Conservation (phyloP, 2,888 invertebrate genomes). For the Pseudanteris insignis region DNA sequence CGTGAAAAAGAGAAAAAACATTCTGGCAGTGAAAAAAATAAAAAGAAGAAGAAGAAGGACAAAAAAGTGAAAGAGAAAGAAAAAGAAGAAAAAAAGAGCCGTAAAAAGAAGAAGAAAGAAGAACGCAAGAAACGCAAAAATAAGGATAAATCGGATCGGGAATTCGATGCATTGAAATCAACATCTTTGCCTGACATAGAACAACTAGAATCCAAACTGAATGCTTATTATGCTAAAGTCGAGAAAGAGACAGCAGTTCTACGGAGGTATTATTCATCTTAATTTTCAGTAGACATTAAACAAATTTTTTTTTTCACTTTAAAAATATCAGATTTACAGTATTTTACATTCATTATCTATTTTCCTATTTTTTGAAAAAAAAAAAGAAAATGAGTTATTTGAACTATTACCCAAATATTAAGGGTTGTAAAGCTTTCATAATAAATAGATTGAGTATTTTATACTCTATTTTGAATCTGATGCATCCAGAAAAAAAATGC, state of each 20-base stretch:
- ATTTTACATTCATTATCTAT: too few species aligned
- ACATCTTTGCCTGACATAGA: conserved; percentile 78
- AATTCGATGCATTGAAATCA: conserved; percentile 73
- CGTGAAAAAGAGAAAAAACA: conserved; percentile 79
- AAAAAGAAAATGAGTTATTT: too few species aligned
- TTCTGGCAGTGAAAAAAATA: conserved; percentile 72
- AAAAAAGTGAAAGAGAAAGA: conserved; percentile 77
- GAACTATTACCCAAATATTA: too few species aligned
- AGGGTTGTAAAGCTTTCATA: too few species aligned
- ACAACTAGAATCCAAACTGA: conserved; percentile 79
- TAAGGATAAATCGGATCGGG: conserved; percentile 71
- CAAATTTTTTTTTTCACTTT: too few species aligned
- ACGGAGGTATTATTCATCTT: conserved; percentile 66
- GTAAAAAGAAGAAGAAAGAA: conserved; percentile 73
- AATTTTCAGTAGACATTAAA: too few species aligned
- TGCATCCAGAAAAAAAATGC: too few species aligned
- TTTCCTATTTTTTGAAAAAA: too few species aligned
- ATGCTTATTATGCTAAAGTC: conserved; percentile 81
- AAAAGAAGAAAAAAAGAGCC: conserved; percentile 70
- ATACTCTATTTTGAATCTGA: not conserved
- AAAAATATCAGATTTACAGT: too few species aligned
- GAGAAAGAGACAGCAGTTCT: conserved; percentile 72
- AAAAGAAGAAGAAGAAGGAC: conserved; percentile 79
- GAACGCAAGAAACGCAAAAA: conserved; percentile 70
- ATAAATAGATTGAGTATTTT: too few species aligned